Evolutionary conservation across 2,113 vertebrate genomes (phyloP).

Genomic region (Octodon degus): DNA sequence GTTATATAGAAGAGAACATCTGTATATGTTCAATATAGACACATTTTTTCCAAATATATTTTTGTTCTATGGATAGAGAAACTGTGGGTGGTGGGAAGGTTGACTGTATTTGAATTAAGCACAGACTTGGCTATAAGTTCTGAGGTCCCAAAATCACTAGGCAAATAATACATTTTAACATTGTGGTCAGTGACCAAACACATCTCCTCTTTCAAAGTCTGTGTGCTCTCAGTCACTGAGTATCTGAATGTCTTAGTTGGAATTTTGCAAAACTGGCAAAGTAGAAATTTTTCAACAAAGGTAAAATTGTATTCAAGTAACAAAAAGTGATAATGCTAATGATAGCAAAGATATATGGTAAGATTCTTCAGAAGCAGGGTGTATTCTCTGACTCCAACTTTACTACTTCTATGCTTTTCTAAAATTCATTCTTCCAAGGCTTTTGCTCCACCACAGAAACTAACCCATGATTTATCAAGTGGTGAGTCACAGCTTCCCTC

Average conservation of each 20-base stretch:
- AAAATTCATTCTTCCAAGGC: not conserved
- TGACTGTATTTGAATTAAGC: no score
- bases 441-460: not conserved
- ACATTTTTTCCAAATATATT: not conserved
- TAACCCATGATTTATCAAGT: not conserved
- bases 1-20: not conserved
- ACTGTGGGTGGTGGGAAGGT: no score
- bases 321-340: not conserved
- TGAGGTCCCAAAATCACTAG: not conserved
- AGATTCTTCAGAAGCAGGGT: not conserved
- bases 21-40: not conserved
- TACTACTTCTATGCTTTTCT: not conserved
- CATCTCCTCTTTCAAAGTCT: not conserved
- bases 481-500: not conserved
- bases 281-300: not conserved
- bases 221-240: not conserved
- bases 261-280: not conserved
- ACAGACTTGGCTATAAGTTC: not conserved
- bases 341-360: not conserved
- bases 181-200: not conserved
- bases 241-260: not conserved
- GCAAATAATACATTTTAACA: not conserved
- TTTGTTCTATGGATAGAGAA: not conserved
- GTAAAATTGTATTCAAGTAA: not conserved
- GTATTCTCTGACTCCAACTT: not conserved